A percentile compares a stretch with the other conserved stretches of the same genome.
Conservation (phyloP, 2,113 vertebrate species). For the Apodemus sylvaticus region DNA sequence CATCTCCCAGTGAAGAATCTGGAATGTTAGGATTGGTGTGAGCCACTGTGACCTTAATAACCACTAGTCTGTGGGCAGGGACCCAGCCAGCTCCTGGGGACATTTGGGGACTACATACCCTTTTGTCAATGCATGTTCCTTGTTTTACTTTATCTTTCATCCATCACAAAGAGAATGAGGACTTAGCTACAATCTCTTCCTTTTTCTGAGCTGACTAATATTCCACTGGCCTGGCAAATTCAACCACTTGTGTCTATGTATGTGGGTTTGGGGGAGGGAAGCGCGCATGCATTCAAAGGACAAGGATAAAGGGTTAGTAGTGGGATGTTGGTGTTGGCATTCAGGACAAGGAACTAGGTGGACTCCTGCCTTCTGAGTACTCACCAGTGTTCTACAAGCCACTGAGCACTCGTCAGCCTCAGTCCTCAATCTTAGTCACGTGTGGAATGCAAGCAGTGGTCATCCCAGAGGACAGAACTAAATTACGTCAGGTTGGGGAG, state of each 20-base stretch:
- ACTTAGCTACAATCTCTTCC: background rate
- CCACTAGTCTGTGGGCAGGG: background rate
- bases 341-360: background rate
- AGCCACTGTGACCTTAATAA: background rate
- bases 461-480: background rate
- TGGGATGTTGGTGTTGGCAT: background rate
- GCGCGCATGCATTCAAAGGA: too few relatives aligned
- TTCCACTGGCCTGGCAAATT: background rate
- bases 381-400: background rate
- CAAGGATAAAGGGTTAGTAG: background rate
- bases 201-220: background rate
- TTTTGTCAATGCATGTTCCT: background rate
- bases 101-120: background rate
- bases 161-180: background rate
- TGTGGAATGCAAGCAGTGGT: background rate
- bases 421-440: background rate
- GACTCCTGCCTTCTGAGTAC: background rate
- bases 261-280: too few relatives aligned
- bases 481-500: rapidly evolving
- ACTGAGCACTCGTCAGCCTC: background rate
- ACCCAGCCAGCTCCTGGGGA: background rate
- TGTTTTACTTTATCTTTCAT: background rate
- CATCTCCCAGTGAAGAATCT: background rate
- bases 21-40: background rate
- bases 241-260: background rate